Evolutionary conservation across 2,113 vertebrate species (phyloP), one percentile per base, ranked within the genome.

Genomic region (Excalfactoria chinensis): DNA sequence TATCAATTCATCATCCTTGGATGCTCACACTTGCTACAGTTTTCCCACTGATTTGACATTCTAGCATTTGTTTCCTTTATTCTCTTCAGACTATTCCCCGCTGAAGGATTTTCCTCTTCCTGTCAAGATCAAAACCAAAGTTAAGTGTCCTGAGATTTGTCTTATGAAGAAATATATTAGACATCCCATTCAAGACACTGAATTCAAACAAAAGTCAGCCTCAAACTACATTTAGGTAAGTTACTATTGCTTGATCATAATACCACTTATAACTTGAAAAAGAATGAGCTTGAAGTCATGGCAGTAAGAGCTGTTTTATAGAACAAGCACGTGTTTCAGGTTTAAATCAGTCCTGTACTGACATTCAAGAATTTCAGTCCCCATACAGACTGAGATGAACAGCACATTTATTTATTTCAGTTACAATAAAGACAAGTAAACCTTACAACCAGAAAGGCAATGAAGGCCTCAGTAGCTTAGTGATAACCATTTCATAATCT

Each of bases 361-460:
- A 74, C 95, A 95, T 97, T 96, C 95, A 98, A 97, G 97, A 97
- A 98, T 94, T 96, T 97, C 95, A 97, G 96, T 98, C 97, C 97
- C 97, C 97, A 97, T 97, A 92, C 97, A 98, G 97, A 98, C 97
- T 98, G 95, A 97, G 95, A 97, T 95, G 94, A 98, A 97, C 96
- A 98, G 97, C 97, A 97, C 97, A 98, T 98, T 98, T 98, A 98
- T 97, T 97, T 96, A 97, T 97, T 97, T 97, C 78, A 91, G 58
- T 96, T 97, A 97, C 97, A 97, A 88, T 92, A 95, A 85, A 88
- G 85, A 95, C 94, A 97, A 95, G 83, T 91, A 96, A 96, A 96
- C 95, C 95, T 97, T 97, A 97, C 96, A 97, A 96, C 89, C 96
- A 92, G 95, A 86, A 96, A 95, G 93, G 92, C 95, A 97, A 95